phyloP scores from a whole-genome alignment of 2,113 vertebrate species.

The Thoracochromis brauschi region DNA sequence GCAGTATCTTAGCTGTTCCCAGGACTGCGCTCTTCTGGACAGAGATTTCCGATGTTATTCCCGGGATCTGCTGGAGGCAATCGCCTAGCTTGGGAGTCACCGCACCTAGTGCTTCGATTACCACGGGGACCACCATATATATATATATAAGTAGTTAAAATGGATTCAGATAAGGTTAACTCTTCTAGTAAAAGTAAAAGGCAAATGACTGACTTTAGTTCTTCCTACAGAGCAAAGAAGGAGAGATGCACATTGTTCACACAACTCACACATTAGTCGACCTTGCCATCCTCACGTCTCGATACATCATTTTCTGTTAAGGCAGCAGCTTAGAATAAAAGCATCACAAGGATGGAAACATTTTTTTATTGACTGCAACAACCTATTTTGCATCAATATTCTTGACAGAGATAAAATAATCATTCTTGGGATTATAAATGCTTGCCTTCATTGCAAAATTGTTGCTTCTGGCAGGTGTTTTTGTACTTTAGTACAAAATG shows the following conservation, averaged over 20 bases:
- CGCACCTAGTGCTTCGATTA: too few relatives aligned
- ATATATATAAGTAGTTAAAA: neutral
- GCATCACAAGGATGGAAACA: neutral
- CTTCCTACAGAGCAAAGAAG: neutral
- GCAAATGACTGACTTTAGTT: neutral
- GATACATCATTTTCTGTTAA: neutral
- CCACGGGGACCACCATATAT: too few relatives aligned
- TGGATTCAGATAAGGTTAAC: neutral
- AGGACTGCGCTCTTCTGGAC: too few relatives aligned
- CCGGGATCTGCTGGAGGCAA: too few relatives aligned
- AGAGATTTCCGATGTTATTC: too few relatives aligned
- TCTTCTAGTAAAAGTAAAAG: neutral
- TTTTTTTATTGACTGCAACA: neutral
- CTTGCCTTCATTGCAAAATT: neutral
- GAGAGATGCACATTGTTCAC: neutral
- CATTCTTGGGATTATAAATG: constrained; percentile 4
- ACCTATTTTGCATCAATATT: neutral
- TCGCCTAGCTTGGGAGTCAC: too few relatives aligned
- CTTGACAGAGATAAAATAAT: constrained; percentile 28
- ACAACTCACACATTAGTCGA: constrained; percentile 4
- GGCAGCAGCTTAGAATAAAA: neutral
- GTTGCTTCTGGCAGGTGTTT: neutral
- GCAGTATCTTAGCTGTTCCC: too few relatives aligned
- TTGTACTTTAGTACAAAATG: neutral
- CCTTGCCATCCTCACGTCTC: neutral